Evolutionary conservation across 2,113 vertebrate genomes (phyloP), one percentile per base, ranked within the genome.

Genomic region (Hydrolagus affinis): DNA sequence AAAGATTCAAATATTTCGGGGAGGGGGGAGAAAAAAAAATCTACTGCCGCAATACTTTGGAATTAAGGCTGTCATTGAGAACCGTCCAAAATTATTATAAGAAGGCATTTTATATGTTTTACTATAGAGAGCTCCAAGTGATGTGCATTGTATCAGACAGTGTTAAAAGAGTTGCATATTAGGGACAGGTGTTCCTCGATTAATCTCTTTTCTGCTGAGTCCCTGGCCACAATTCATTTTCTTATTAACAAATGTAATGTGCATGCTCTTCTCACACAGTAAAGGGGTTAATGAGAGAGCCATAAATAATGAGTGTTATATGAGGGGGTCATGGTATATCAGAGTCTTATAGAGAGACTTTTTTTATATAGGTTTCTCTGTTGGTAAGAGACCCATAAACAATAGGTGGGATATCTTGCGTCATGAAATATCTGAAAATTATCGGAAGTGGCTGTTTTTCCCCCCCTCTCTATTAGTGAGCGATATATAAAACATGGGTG

Each of bases 161-260:
- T 25, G 25, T 83, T 66, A 59, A 23, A 83, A 66, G 4, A 66
- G 25, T 28, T 12, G 66, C 15, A 66, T 66, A 14, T 66, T 30
- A 83, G 25, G 59, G 78, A 11, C 60, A 83, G 60, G 60, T 10
- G 76, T 60, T 25, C 57, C n/a, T 62, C 59, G 1, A 30, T 17
- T 83, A 83, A 66, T 66, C 78, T 66, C 78, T 83, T 83, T 30
- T 83, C 78, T 11, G 7, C 66, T 32, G 25, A 19, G 17, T 19
- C 59, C 60, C 60, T 28, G 44, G 44, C 14, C 76, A 62, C n/a
- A 76, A 28, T 28, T 78, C 3, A 60, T 78, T 66, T 83, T 83
- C 23, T 66, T 66, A 66, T 83, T 83, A 30, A 83, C 62, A 83
- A 83, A 21, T 83, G 66, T 83, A 68, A 66, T 30, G 44, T 44